Evolutionary conservation across 2,113 vertebrate genomes (phyloP).

Genomic region (Boulengeromyrus knoepffleri): DNA sequence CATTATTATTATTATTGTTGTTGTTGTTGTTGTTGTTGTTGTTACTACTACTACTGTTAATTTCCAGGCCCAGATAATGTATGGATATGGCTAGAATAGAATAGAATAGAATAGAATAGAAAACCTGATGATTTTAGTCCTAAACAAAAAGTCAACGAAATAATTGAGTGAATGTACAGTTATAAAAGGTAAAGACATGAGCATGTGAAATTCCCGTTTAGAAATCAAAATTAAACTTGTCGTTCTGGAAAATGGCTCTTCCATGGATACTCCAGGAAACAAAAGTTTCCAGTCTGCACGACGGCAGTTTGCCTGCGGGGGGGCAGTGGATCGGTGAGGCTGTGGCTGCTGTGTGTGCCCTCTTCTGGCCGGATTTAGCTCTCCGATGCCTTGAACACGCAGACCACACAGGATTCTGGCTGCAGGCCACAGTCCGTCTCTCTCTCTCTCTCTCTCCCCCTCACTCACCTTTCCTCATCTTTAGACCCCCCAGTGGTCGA

Average conservation of each 20-base stretch:
- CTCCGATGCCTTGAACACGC: conserved; percentile 61
- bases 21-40: not conserved
- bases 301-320: not conserved
- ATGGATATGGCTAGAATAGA: not conserved
- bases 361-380: conserved; percentile 56
- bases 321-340: not conserved
- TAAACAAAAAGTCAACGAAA: not conserved
- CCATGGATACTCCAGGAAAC: not conserved
- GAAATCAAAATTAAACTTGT: not conserved
- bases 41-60: not conserved
- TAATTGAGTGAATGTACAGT: not conserved
- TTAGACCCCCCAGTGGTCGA: not conserved
- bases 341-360: not conserved
- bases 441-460: not conserved
- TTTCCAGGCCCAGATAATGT: not conserved
- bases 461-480: too few relatives aligned
- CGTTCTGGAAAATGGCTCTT: not conserved
- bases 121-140: not conserved
- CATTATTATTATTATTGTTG: not conserved
- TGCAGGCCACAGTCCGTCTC: conserved; percentile 57
- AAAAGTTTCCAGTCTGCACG: not conserved
- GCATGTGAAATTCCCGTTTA: not conserved
- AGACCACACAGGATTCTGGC: conserved; percentile 73
- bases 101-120: not conserved
- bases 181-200: not conserved